phyloP scores from a whole-genome alignment of 1,140 invertebrate genomes.

The Halyomorpha halys region DNA sequence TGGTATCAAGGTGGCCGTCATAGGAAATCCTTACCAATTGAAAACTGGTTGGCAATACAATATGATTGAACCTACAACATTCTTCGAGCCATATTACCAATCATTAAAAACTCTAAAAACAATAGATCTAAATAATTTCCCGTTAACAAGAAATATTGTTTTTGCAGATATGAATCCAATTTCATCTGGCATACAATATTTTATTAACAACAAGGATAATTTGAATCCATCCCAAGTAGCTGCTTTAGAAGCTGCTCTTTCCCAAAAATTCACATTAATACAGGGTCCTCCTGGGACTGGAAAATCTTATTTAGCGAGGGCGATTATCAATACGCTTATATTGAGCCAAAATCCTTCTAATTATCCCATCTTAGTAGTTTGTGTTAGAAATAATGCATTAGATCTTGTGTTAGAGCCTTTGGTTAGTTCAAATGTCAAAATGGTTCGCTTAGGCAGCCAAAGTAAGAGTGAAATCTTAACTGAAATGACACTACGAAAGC shows the following conservation, averaged over 20 bases:
- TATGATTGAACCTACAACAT: constrained; percentile 55
- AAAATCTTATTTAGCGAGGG: constrained; percentile 63
- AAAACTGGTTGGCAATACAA: constrained; percentile 38
- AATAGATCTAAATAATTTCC: constrained; percentile 42
- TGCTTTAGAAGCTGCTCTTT: constrained; percentile 49
- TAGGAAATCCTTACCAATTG: constrained; percentile 35
- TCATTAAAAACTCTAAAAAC: constrained; percentile 50
- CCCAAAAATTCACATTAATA: constrained; percentile 56
- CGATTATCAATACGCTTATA: constrained; percentile 50
- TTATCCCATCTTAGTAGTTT: constrained; percentile 61
- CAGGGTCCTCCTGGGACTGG: constrained; percentile 73
- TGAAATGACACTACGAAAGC: not conserved
- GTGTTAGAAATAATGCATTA: constrained; percentile 78
- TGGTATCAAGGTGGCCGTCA: constrained; percentile 38
- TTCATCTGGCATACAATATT: constrained; percentile 26
- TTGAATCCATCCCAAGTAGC: constrained; percentile 48
- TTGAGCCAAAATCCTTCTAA: not conserved
- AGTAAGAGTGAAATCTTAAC: not conserved
- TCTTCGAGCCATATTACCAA: constrained; percentile 57
- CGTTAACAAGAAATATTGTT: constrained; percentile 53
- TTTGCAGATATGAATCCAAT: constrained; percentile 34
- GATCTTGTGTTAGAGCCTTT: constrained; percentile 80
- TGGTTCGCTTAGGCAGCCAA: constrained; percentile 37
- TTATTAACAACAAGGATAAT: constrained; percentile 29
- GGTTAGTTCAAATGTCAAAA: constrained; percentile 40